Evolutionary conservation across 1,140 invertebrate genomes (phyloP).

Genomic region (Aphelinus atriplicis): DNA sequence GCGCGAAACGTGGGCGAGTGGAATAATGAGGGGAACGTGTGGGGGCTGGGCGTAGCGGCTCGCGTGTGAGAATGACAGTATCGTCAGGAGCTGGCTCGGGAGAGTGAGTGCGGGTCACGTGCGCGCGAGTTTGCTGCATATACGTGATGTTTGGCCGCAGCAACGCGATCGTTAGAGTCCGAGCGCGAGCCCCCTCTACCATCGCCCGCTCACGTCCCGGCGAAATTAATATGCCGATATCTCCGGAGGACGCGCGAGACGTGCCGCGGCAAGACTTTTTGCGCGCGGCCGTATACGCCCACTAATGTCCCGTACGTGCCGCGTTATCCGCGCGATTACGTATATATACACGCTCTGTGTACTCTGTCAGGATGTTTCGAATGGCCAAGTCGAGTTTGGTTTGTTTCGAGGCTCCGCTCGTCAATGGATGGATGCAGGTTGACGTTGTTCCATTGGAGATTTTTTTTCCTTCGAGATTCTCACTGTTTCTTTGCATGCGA

Average conservation of each 20-base stretch:
- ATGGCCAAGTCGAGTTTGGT: no score
- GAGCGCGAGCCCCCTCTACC: not conserved
- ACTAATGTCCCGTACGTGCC: not conserved
- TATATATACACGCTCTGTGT: no score
- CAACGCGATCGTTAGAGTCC: slow-evolving; percentile 22
- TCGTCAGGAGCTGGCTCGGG: not conserved
- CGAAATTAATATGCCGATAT: slow-evolving; percentile 26
- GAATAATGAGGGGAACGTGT: slow-evolving; percentile 2
- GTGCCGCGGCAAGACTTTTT: no score
- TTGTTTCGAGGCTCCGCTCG: no score
- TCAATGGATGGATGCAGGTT: no score
- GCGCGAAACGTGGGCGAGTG: no score
- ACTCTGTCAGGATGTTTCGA: no score
- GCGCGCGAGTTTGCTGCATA: slow-evolving; percentile 22
- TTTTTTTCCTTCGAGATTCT: no score
- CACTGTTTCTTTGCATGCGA: no score
- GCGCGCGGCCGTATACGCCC: not conserved
- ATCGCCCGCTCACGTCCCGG: not conserved
- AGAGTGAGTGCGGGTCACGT: slow-evolving; percentile 14
- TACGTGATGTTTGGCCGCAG: slow-evolving; percentile 24
- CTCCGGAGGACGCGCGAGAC: no score
- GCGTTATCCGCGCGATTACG: no score
- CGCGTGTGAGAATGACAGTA: slow-evolving; percentile 2
- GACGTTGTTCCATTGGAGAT: no score
- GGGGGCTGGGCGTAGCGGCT: not conserved